These are phyloP conservation scores for Cryptocephalus moraei DNA, from an alignment of 2,888 invertebrate genomes.

Conservation along the genomic window DNA sequence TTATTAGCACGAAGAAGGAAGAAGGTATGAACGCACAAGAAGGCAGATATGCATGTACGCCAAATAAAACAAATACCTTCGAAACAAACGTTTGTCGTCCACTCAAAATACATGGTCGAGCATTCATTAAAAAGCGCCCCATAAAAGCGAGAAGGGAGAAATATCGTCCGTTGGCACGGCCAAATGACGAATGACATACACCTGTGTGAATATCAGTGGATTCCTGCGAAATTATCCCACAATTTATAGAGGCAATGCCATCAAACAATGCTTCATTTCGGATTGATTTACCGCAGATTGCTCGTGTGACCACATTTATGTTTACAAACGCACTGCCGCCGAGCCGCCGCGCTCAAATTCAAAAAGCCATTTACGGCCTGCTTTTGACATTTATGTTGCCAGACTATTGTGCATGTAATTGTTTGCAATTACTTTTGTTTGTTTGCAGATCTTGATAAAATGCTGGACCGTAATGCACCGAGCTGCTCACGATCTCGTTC, in stretches of 20 bases:
- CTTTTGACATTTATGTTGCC: conserved; percentile 17
- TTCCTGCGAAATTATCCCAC: conserved; percentile 18
- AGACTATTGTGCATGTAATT: conserved; percentile 16
- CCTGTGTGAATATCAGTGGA: conserved; percentile 31
- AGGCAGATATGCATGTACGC: too few species aligned
- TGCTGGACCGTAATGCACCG: neutral
- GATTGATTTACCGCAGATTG: conserved; percentile 36
- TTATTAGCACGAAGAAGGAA: too few species aligned
- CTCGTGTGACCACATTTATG: conserved; percentile 21
- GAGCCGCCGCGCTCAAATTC: conserved; percentile 14
- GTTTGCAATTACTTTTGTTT: conserved; percentile 14
- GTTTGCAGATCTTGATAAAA: conserved; percentile 11
- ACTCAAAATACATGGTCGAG: too few species aligned
- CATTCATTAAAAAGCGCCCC: too few species aligned
- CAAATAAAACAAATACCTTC: too few species aligned
- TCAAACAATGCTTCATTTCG: conserved; percentile 7
- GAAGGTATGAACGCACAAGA: too few species aligned
- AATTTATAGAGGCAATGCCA: conserved; percentile 1
- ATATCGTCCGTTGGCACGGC: neutral
- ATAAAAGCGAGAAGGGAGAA: neutral
- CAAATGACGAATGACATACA: conserved; percentile 27
- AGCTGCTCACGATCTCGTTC: too few species aligned
- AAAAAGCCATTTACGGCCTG: conserved; percentile 17
- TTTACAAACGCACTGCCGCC: conserved; percentile 15
- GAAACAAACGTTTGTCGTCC: too few species aligned